Evolutionary conservation across 2,113 vertebrate species (phyloP), one percentile per base, ranked within the genome.

Genomic region (Piprites chloris): DNA sequence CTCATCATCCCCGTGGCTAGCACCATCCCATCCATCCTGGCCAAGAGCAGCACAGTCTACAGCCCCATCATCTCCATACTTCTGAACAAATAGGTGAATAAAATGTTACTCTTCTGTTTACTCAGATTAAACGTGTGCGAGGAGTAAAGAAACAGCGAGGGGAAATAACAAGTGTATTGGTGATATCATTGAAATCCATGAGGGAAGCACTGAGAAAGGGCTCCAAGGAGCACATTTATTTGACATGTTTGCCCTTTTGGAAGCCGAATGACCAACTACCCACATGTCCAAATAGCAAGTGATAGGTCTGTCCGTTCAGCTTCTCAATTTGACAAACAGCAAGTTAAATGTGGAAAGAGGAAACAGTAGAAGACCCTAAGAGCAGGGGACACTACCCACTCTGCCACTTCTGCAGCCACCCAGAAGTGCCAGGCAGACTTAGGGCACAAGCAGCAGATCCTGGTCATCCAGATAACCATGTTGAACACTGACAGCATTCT

Each of bases 61-160:
- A 98, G 98, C 93, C 98, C 98, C 33, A 96, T 98, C 53, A 98
- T 98, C 85, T 98, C 98, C 56, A 75, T 98, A 35, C 98, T 98
- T 73, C 96, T 98, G 96, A 98, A 98, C 95, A 98, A 98, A 89
- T 98, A 98, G 98, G 98, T 98, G 96, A 89, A 96, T 72, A 42
- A 46, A 55, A 21, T 0, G 17, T 41, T 30, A 19, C 6, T 49
- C 33, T 73, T 23, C 14, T 4, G 0, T 35, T 20, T 41, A 4
- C 12, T n/a, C 15, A 4, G 59, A 28, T 46, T 41, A 44, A 16
- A 1, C 14, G 32, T 20, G 1, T 11, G 14, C 22, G n/a, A 39
- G 42, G 44, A 53, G 39, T 16, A 50, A 62, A 42, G 72, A 65
- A 49, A 79, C 1, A 52, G 32, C 0, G 0, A 90, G 9, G 42